A percentile compares a stretch with the other conserved stretches of the same genome.
phyloP scores from a whole-genome alignment of 2,888 invertebrate species.

The Aporophyla lueneburgensis region DNA sequence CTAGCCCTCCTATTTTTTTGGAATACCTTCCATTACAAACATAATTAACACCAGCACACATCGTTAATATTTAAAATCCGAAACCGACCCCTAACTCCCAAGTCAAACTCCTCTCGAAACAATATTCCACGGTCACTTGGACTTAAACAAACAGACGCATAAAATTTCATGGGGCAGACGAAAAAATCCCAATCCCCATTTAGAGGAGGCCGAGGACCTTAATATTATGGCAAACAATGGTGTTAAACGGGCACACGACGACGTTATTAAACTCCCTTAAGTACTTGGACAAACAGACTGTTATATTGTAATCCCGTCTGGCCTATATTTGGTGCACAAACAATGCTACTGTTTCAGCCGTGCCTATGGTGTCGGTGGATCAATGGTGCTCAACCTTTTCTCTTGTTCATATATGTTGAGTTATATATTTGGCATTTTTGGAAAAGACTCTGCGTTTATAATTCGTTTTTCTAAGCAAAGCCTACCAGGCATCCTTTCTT shows the following conservation, averaged over 20 bases:
- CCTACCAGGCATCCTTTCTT: too few species aligned
- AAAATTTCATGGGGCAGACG: conserved; percentile 60
- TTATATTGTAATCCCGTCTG: conserved; percentile 51
- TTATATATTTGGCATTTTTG: background rate
- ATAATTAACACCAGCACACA: background rate
- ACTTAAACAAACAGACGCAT: conserved; percentile 56
- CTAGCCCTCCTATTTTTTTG: background rate
- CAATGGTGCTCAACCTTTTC: conserved; percentile 54
- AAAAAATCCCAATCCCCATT: conserved; percentile 59
- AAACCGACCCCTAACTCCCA: conserved; percentile 17
- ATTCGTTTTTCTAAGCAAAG: too few species aligned
- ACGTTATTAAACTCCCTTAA: conserved; percentile 61
- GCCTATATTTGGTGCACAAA: conserved; percentile 53
- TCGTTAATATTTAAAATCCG: conserved; percentile 10
- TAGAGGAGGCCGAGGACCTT: conserved; percentile 57
- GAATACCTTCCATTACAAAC: background rate
- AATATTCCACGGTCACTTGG: conserved; percentile 48
- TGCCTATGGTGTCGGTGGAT: conserved; percentile 29
- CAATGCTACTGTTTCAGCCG: conserved; percentile 46
- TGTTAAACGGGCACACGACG: conserved; percentile 61
- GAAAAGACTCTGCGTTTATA: too few species aligned
- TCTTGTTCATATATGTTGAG: background rate
- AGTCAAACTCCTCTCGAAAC: conserved; percentile 34
- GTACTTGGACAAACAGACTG: conserved; percentile 51
- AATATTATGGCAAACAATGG: conserved; percentile 63